Evolutionary conservation across 2,888 invertebrate species (phyloP), one percentile per base, ranked within the genome.

Genomic region (Athetis lepigone): DNA sequence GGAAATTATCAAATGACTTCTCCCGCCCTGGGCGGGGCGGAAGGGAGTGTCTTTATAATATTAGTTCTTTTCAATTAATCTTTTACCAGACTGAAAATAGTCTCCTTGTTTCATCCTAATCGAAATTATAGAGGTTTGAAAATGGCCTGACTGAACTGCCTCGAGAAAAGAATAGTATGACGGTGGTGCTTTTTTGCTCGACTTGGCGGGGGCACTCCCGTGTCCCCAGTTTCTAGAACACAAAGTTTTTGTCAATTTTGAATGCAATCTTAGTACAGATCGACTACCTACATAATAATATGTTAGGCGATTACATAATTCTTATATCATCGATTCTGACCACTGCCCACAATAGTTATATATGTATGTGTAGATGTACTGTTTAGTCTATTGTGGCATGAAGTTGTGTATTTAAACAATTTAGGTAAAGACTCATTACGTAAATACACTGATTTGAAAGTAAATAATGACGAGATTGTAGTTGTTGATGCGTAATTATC

Each of bases 301-400:
- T 47, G 55, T 46, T 50, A 61, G 43, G 47, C 46, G 70, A 37
- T 76, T 76, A 75, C 71, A 56, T 55, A 79, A 76, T 40, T n/a
- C 45, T 76, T 76, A 79, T 70, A 72, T 76, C 76, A 76, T 71
- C 61, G n/a, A 8, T 18, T 54, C 43, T 70, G 62, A 66, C 66
- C 70, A 36, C 77, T 69, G 39, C 69, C 62, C 54, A 74, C 70
- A 37, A 71, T 46, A 66, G 37, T 29, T 63, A 46, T 58, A 39
- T 51, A 56, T 47, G 47, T 43, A 62, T 51, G 56, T 47, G 47
- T 43, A 62, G 37, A 56, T 47, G 47, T 43, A 62, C 33, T 57
- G 58, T 27, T 47, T 51, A n/a, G 21, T 33, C 18, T 54, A 27
- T 46, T 57, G 40, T 66, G 23, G 25, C 21, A 25, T 16, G 46